Conservation (phyloP, 2,797 vertebrate genomes). For the Girardinus metallicus region DNA sequence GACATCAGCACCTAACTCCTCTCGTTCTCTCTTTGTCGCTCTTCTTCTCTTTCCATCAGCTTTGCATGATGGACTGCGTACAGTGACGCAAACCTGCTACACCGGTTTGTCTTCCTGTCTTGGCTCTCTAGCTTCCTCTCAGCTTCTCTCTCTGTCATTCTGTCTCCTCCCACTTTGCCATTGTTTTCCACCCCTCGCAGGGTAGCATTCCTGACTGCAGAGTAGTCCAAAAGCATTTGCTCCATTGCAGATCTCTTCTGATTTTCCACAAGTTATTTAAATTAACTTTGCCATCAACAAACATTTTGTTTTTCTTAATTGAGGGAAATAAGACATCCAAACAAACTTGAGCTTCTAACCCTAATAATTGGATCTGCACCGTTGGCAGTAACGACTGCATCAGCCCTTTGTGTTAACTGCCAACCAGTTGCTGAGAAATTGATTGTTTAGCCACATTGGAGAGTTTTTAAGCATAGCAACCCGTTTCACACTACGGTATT, state of each 20-base stretch:
- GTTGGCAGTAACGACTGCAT: background rate
- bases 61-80: conserved; percentile 75
- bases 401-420: background rate
- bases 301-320: background rate
- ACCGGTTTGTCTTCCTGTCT: conserved; percentile 79
- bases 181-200: conserved; percentile 70
- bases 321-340: background rate
- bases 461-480: background rate
- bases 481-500: background rate
- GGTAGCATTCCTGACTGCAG: conserved; percentile 70
- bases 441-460: background rate
- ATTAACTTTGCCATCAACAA: background rate
- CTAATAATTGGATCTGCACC: background rate
- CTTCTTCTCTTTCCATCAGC: conserved; percentile 66
- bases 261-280: background rate
- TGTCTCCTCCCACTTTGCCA: conserved; percentile 71
- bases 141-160: conserved; percentile 28
- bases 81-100: conserved; percentile 77
- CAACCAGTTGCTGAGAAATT: background rate
- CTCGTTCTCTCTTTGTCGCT: conserved; percentile 21
- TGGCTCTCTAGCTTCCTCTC: conserved; percentile 49
- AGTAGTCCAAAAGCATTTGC: background rate
- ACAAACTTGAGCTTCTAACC: background rate
- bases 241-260: background rate
- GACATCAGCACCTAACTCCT: conserved; percentile 55